Evolutionary conservation across 2,888 invertebrate genomes (phyloP), one percentile per base, ranked within the genome.

Genomic region (Nebria salina): DNA sequence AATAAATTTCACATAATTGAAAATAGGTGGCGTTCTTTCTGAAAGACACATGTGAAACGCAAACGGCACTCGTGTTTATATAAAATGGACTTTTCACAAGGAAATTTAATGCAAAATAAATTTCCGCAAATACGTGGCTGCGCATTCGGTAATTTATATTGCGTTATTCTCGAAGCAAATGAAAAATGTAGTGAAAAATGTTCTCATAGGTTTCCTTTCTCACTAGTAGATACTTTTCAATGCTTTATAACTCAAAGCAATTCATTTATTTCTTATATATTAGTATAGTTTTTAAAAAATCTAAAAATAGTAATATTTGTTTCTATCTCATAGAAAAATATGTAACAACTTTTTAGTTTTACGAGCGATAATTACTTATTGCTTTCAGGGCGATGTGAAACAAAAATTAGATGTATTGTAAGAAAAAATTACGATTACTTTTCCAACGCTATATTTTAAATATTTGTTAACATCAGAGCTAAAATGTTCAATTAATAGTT

Each of bases 41-140:
- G 54, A 54, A 54, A 54, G 54, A 54, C 54, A 54, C 54, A 54
- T 54, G 54, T 25, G 65, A 75, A 41, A 75, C 66, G 54, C 75
- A 65, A 76, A 64, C 42, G 15, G 70, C 76, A 76, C 66, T 42
- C 41, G 41, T 65, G 76, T 25, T 66, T 65, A n/a, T 66, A 8
- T 25, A 70, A 20, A 76, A 76, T 76, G 76, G 66, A 70, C 76
- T 76, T 65, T 43, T 43, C 68, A 70, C 68, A 9, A 7, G 42
- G 70, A 68, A 66, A 70, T 76, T 76, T 76, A 68, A 70, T 43
- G 70, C 76, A 54, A 43, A 76, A 76, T 70, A 76, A 76, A 76
- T 76, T 70, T 43, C 8, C 13, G 54, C 54, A 54, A 54, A 54
- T 54, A 54, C 54, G 54, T 54, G 54, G 54, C 54, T 8, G 54